Evolutionary conservation across 2,888 invertebrate species (phyloP).

Genomic region (Dromius quadrimaculatus): DNA sequence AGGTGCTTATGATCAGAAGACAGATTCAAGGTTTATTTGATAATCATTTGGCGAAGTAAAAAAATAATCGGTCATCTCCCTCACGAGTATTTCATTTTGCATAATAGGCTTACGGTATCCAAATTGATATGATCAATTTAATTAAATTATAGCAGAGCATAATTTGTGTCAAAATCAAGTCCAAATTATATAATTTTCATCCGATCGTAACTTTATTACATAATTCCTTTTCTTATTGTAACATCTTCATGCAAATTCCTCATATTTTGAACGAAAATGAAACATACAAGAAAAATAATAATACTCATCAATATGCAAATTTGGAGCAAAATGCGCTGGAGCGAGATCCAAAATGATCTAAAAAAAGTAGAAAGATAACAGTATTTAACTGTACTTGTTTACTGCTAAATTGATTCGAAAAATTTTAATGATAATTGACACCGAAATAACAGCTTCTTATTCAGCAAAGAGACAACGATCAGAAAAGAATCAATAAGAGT

Average conservation of each 20-base stretch:
- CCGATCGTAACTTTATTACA: slow-evolving; percentile 27
- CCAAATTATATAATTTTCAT: slow-evolving; percentile 27
- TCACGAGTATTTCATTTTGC: too few species aligned
- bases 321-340: slow-evolving; percentile 8
- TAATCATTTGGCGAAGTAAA: too few species aligned
- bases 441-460: slow-evolving; percentile 32
- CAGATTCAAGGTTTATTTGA: too few species aligned
- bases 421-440: slow-evolving; percentile 48
- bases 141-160: slow-evolving; percentile 18
- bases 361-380: slow-evolving; percentile 36
- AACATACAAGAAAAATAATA: slow-evolving; percentile 35
- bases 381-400: slow-evolving; percentile 43
- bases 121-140: slow-evolving; percentile 30
- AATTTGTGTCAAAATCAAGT: slow-evolving; percentile 23
- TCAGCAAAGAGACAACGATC: slow-evolving; percentile 30
- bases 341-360: slow-evolving; percentile 2
- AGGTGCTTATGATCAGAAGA: too few species aligned
- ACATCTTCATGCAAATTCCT: slow-evolving; percentile 27
- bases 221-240: slow-evolving; percentile 9
- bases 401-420: slow-evolving; percentile 46
- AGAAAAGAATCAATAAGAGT: not conserved
- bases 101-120: slow-evolving; percentile 28
- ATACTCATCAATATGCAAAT: slow-evolving; percentile 41
- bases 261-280: slow-evolving; percentile 35
- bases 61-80: too few species aligned